Percentiles rank a stretch among this genome's conserved stretches.
Evolutionary conservation across 1,140 invertebrate species (phyloP).

Genomic region (Orchestia grillus): DNA sequence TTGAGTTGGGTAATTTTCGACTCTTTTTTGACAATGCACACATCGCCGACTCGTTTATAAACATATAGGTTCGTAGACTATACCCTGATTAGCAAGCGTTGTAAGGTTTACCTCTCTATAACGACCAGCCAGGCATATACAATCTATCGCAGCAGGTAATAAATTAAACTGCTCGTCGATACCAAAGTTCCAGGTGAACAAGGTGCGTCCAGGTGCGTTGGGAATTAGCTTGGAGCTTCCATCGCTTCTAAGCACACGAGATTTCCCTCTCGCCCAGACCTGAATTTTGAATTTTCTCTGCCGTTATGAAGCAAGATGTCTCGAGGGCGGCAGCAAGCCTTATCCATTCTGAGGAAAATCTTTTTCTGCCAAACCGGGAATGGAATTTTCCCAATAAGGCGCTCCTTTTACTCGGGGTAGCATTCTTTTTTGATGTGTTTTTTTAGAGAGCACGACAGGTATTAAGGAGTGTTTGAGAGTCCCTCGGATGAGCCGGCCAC

Average conservation of each 20-base stretch:
- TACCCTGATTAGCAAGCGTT: not conserved
- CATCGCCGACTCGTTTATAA: no score
- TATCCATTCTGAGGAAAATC: not conserved
- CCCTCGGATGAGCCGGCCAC: not conserved
- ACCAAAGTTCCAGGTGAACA: not conserved
- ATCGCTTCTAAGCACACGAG: not conserved
- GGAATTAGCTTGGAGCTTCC: not conserved
- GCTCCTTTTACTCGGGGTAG: not conserved
- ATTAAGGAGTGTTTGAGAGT: conserved; percentile 47
- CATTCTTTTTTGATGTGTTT: conserved; percentile 20
- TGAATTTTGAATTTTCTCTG: not conserved
- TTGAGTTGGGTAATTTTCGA: no score
- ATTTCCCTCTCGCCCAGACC: not conserved
- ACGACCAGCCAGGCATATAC: not conserved
- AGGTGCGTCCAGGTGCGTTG: not conserved
- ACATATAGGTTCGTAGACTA: not conserved
- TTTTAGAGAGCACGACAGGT: not conserved
- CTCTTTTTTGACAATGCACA: no score
- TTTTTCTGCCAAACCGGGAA: not conserved
- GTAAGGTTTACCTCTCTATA: not conserved
- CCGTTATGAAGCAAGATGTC: not conserved
- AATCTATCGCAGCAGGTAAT: not conserved
- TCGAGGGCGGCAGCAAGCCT: not conserved
- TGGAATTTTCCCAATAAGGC: conserved; percentile 38
- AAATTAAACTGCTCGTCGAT: no score